Base-by-base conservation (phyloP, 2,888 invertebrate genomes). In the Agonopterix alstromeriana region DNA sequence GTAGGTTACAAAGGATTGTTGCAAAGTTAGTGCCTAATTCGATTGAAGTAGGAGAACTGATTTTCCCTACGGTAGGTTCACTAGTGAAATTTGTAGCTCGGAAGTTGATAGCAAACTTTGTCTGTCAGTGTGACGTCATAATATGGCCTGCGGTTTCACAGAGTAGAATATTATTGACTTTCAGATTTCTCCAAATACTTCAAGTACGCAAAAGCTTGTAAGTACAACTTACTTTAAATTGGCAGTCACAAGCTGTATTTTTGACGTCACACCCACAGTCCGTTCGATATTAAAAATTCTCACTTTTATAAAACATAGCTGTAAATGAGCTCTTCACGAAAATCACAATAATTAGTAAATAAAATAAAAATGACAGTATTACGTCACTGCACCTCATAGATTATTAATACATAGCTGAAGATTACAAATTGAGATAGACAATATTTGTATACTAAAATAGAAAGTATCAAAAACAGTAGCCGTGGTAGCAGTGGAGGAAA, bases 291-390 rank as follows among this genome's bases (percentile, higher is more conserved):
- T 38, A 46, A 58, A 54, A 51, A 65, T 66, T 69, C 59, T 60
- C 65, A 68, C 60, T 66, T 72, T 67, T 67, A 54, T 68, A 70
- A 55, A 55, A 56, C 55, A 50, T 74, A 71, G 70, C 67, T 74
- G 67, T 76, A 71, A 62, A 66, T 67, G 70, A 68, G 70, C 72
- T 63, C 67, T 69, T 46, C 50, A 50, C 47, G 8, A 38, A 12
- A 57, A 55, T 64, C 65, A 71, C 68, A 67, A 70, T 71, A 69
- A 68, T 49, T 72, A 71, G 65, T 9, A 53, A 48, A 49, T 56
- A 58, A 48, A 42, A 46, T 53, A 53, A 54, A 57, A 38, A 38
- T 38, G 48, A 59, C 70, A 72, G 75, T 75, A 71, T 73, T 70
- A 72, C 49, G 51, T 60, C 70, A 64, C 60, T 55, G 70, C 75